Evolutionary conservation across 2,888 invertebrate genomes (phyloP).

Genomic region (Oscheius sp.): DNA sequence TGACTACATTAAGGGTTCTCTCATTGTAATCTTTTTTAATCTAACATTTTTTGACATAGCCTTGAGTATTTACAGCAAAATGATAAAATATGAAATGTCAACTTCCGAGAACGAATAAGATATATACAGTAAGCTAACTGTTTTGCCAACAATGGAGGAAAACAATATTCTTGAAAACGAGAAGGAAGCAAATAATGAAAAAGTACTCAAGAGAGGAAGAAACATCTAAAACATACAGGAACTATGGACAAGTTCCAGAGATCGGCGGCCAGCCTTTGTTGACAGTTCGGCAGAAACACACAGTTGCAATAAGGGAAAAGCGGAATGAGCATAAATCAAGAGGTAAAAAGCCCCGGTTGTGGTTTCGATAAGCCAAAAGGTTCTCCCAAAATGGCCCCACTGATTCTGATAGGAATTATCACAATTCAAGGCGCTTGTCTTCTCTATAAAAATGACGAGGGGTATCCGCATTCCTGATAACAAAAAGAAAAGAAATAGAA

Average conservation of each 20-base stretch:
- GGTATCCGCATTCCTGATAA: too few species aligned
- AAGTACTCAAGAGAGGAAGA: not conserved
- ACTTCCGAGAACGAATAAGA: not conserved
- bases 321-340: not conserved
- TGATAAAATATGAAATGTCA: not conserved
- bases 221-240: not conserved
- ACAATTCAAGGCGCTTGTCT: too few species aligned
- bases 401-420: too few species aligned
- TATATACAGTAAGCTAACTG: not conserved
- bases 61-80: not conserved
- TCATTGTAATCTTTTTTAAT: too few species aligned
- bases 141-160: not conserved
- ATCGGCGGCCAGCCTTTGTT: constrained; percentile 24
- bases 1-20: too few species aligned
- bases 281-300: too few species aligned
- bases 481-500: too few species aligned
- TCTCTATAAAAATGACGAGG: too few species aligned
- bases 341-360: too few species aligned
- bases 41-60: too few species aligned
- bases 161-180: not conserved
- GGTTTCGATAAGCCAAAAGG: too few species aligned
- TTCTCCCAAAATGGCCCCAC: too few species aligned
- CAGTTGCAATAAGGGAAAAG: not conserved
- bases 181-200: not conserved
- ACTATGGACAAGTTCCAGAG: constrained; percentile 8